These are phyloP conservation scores for Neuroterus valhalla DNA, from an alignment of 1,140 invertebrate species.

Conservation along the genomic window DNA sequence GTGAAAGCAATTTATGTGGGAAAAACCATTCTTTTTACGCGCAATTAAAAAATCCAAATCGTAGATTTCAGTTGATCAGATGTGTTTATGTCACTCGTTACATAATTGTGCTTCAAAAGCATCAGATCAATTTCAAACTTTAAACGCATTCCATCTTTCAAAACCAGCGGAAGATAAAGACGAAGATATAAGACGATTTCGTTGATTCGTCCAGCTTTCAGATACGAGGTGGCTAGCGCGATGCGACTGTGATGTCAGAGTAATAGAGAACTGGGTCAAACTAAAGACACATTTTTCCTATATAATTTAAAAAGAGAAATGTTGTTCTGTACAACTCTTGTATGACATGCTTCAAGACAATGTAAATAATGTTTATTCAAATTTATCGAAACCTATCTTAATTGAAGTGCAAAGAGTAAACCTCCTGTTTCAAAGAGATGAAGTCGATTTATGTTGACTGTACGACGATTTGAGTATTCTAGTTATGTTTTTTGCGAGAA, in stretches of 20 bases:
- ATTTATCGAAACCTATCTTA: conserved; percentile 32
- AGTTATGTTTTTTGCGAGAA: conserved; percentile 36
- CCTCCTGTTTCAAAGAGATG: conserved; percentile 34
- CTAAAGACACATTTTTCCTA: conserved; percentile 42
- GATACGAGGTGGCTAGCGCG: conserved; percentile 12
- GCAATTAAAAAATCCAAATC: no score
- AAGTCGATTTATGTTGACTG: conserved; percentile 31
- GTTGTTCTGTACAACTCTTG: conserved; percentile 33
- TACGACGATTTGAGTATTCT: conserved; percentile 35
- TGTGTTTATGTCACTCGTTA: no score
- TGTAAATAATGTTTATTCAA: conserved; percentile 34
- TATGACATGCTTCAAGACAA: conserved; percentile 26
- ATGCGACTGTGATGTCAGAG: background rate
- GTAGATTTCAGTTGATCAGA: no score
- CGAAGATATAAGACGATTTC: no score
- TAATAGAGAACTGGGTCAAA: conserved; percentile 38
- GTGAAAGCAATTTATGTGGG: no score
- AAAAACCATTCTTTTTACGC: no score
- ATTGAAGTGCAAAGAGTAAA: conserved; percentile 36
- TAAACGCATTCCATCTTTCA: no score
- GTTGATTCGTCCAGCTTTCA: no score
- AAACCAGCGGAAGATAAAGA: no score
- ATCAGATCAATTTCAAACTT: no score
- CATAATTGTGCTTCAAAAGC: no score
- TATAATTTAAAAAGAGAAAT: conserved; percentile 16